Percentiles rank a stretch among this genome's conserved stretches.
phyloP scores from a whole-genome alignment of 2,888 invertebrate species.

The Beris chalybata region DNA sequence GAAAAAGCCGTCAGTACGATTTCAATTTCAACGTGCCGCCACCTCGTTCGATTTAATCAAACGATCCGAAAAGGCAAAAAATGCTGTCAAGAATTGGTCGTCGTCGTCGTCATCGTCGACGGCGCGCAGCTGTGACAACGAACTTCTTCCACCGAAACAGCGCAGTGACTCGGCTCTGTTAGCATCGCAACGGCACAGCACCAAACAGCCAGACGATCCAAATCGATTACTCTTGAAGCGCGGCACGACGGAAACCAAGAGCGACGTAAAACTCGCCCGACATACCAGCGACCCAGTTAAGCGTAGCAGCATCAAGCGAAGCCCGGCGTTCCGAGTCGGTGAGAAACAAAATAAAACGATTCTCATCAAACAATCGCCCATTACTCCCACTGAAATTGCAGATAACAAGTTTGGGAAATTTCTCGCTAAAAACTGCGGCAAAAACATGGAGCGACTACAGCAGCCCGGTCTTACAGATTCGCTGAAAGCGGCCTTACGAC shows the following conservation, averaged over 20 bases:
- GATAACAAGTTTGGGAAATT: slow-evolving; percentile 41
- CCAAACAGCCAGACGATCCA: slow-evolving; percentile 7
- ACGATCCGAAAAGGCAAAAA: slow-evolving; percentile 38
- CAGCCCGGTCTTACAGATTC: slow-evolving; percentile 58
- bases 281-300: slow-evolving; percentile 55
- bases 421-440: slow-evolving; percentile 46
- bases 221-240: slow-evolving; percentile 28
- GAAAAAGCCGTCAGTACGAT: slow-evolving; percentile 12
- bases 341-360: slow-evolving; percentile 42
- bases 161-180: slow-evolving; percentile 39
- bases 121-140: slow-evolving; percentile 18
- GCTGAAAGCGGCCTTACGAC: slow-evolving; percentile 66
- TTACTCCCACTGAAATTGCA: slow-evolving; percentile 28
- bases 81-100: slow-evolving; percentile 33
- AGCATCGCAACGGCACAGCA: slow-evolving; percentile 1
- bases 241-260: slow-evolving; percentile 21
- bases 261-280: slow-evolving; percentile 38
- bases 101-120: not conserved
- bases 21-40: slow-evolving; percentile 41
- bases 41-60: slow-evolving; percentile 42
- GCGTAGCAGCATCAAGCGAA: slow-evolving; percentile 59
- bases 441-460: slow-evolving; percentile 44
- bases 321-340: slow-evolving; percentile 62
- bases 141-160: slow-evolving; percentile 41
- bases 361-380: slow-evolving; percentile 36